Evolutionary conservation across 2,797 vertebrate species (phyloP), one percentile per base, ranked within the genome.

Genomic region (Botia almorhae): DNA sequence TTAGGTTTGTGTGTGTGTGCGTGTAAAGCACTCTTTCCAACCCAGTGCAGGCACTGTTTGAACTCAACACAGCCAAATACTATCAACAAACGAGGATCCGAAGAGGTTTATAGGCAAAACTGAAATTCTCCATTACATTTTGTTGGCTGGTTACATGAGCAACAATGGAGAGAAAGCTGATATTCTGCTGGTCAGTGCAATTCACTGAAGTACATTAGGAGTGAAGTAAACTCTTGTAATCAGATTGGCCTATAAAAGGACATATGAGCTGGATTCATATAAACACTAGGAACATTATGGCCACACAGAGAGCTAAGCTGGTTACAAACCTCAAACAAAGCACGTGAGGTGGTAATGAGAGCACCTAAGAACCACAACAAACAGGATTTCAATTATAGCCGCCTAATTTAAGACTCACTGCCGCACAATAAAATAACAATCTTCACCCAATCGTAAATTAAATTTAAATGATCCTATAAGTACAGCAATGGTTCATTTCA

Each of bases 171-270:
- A 71, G 61, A 85, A 86, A 86, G 84, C 81, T 80, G 81, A 85
- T 86, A 86, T 88, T 89, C 83, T 46, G 61, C 85, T 88, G 84
- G 14, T 69, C 76, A 21, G 56, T 87, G 81, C 83, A 84, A 83
- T 84, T 81, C 76, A 56, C 17, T 17, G 61, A 73, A 81, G 74
- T 83, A 76, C 80, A 83, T 80, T 81, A 80, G 70, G 82, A 72
- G 81, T 17, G 43, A 69, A 85, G 84, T 78, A 83, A 83, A 82
- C 69, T 46, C 12, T 11, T 84, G 73, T 88, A 88, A 88, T 87
- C 83, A 74, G 86, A 86, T 87, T 93, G 89, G 89, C 90, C 91
- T 91, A 89, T 76, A 91, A 92, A 92, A 89, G 73, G 81, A 89
- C 86, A 92, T 92, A 92, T 60, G 82, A 61, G 48, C 80, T 82